Conservation (phyloP, 2,113 vertebrate species). For the Solenodon paradoxus region DNA sequence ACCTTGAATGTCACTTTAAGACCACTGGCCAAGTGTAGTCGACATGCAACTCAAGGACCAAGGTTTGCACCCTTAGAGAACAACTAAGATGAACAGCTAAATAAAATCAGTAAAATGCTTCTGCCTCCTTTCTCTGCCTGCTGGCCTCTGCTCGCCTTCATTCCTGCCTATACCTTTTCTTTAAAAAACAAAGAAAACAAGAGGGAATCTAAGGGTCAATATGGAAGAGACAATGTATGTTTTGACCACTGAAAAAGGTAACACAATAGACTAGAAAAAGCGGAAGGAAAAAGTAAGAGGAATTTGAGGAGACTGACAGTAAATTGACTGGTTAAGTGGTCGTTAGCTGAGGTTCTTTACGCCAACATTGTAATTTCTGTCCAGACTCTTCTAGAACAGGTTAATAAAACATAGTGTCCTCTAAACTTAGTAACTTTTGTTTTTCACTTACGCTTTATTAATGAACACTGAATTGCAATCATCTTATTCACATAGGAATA, state of each 20-base stretch:
- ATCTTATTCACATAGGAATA: neutral
- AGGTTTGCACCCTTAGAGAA: too few species aligned
- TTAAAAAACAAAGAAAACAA: too few species aligned
- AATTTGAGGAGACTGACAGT: neutral
- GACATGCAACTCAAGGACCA: too few species aligned
- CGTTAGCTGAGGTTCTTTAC: neutral
- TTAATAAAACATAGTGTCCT: neutral
- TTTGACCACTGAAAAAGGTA: neutral
- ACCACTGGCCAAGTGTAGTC: too few species aligned
- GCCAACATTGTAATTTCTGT: neutral
- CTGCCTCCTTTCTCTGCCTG: too few species aligned
- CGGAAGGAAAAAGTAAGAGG: neutral
- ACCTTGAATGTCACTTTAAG: too few species aligned
- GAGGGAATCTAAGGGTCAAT: neutral
- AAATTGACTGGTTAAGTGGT: neutral
- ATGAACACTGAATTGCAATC: neutral
- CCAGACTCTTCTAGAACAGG: conserved; percentile 23
- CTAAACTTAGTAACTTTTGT: neutral
- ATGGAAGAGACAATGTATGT: neutral
- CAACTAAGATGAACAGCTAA: too few species aligned
- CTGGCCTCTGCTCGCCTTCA: too few species aligned
- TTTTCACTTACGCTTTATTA: neutral
- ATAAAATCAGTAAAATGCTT: too few species aligned
- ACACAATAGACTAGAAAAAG: neutral
- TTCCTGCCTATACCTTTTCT: too few species aligned